Conservation (phyloP, 1,140 invertebrate species). For the Thaumatotibia leucotreta region DNA sequence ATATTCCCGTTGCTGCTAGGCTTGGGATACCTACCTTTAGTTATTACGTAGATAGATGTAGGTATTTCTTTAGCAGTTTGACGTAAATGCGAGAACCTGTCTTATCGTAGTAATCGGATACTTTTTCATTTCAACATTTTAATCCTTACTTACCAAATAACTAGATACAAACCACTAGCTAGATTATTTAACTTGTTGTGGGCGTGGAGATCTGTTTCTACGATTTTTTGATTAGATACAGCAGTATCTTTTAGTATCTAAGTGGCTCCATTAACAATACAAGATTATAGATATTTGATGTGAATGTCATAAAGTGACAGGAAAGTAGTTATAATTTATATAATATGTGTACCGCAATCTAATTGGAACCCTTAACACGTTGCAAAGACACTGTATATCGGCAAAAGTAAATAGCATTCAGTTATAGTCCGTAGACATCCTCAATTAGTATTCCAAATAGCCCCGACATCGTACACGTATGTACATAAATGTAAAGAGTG, state of each 20-base stretch:
- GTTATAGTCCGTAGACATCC: constrained; percentile 52
- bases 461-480: constrained; percentile 71
- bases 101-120: neutral
- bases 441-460: constrained; percentile 76
- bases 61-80: neutral
- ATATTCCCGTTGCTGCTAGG: constrained; percentile 20
- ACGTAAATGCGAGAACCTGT: neutral
- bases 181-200: too few species aligned
- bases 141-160: neutral
- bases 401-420: constrained; percentile 42
- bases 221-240: too few species aligned
- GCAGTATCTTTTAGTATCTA: too few species aligned
- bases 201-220: too few species aligned
- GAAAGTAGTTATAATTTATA: neutral
- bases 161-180: too few species aligned
- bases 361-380: neutral
- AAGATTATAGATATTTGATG: too few species aligned
- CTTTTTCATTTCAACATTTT: neutral
- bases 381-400: constrained; percentile 12
- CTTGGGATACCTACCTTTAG: neutral
- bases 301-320: too few species aligned
- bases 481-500: constrained; percentile 73
- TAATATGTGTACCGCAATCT: neutral
- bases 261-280: too few species aligned
- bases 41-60: neutral